Base-by-base conservation (phyloP, 1,140 invertebrate species). In the Drosophila athabasca region DNA sequence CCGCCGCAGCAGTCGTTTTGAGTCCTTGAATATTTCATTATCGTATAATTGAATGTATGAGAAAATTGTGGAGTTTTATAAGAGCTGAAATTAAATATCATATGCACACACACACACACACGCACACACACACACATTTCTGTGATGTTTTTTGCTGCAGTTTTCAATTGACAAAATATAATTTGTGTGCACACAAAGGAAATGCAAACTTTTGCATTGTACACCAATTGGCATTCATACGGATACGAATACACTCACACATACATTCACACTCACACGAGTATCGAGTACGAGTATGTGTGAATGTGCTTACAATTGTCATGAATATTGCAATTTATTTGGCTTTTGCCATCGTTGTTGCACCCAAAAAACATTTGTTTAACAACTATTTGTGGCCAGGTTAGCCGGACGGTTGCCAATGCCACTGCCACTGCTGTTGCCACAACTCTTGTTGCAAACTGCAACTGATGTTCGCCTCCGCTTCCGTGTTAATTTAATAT, bases 251-350 rank as follows among this genome's bases (percentile, higher is more conserved):
- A 9, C 5, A 15, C 13, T 6, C 5, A 17, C 41, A 4, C 1
- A 19, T 19, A 19, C 17, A 19, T 19, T 1, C 17, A 19, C 17
- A 19, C 1, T 19, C 17, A 19, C 17, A 19, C 17, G 17, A 19
- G 17, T 19, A 19, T 19, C 17, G 17, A 19, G 17, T 53, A 54
- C 50, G 54, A 59, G 17, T 53, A 54, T 69, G 60, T 65, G 57
- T 60, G 57, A 69, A 52, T 79, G 66, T 71, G 78, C 87, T 87
- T 85, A 74, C 69, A 82, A 87, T 87, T 87, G 82, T 87, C 82
- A 87, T 85, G 82, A 87, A 87, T 85, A 87, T 85, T 87, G 78
- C 82, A 85, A 85, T 85, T 85, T 87, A 78, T 85, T 76, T 85
- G 72, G 81, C 67, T 81, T 79, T 84, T 80, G 73, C 79, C 75